Conservation (phyloP, 1,140 invertebrate genomes). For the Tetragnatha versicolor region DNA sequence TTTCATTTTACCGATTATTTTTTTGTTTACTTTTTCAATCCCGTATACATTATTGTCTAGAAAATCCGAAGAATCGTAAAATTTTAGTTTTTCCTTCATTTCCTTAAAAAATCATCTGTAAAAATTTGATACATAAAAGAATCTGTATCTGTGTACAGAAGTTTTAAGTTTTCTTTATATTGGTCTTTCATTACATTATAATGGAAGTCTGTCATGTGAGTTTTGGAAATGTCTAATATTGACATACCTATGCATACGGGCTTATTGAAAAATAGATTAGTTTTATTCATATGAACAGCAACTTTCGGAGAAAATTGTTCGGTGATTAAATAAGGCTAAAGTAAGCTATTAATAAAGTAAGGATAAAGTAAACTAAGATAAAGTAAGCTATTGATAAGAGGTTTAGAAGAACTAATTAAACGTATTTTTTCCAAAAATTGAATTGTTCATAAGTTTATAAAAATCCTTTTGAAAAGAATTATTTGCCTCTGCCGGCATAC, state of each 20-base stretch:
- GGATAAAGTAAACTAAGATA: too few relatives aligned
- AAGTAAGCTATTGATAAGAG: conserved; percentile 60
- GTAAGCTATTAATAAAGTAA: conserved; percentile 62
- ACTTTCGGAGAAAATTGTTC: conserved; percentile 53
- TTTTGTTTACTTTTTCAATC: conserved; percentile 63
- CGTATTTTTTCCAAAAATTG: conserved; percentile 60
- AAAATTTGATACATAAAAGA: too few relatives aligned
- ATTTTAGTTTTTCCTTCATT: conserved; percentile 43
- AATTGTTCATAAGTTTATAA: conserved; percentile 4
- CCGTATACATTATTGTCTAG: conserved; percentile 42
- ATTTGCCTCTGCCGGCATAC: conserved; percentile 57
- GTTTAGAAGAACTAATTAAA: conserved; percentile 60
- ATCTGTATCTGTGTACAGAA: too few relatives aligned
- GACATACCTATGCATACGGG: too few relatives aligned
- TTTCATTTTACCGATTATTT: conserved; percentile 67
- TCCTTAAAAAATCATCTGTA: conserved; percentile 55
- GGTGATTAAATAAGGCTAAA: conserved; percentile 63
- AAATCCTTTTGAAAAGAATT: conserved; percentile 59
- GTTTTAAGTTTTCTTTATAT: conserved; percentile 56
- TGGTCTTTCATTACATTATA: conserved; percentile 59
- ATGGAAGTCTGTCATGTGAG: conserved; percentile 60
- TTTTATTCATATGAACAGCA: conserved; percentile 53
- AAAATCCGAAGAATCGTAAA: conserved; percentile 56
- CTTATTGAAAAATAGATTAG: conserved; percentile 57
- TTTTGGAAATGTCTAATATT: conserved; percentile 60